A percentile compares a stretch with the other conserved stretches of the same genome.
Conservation (phyloP, 2,797 vertebrate genomes). For the Pelobates cultripes region DNA sequence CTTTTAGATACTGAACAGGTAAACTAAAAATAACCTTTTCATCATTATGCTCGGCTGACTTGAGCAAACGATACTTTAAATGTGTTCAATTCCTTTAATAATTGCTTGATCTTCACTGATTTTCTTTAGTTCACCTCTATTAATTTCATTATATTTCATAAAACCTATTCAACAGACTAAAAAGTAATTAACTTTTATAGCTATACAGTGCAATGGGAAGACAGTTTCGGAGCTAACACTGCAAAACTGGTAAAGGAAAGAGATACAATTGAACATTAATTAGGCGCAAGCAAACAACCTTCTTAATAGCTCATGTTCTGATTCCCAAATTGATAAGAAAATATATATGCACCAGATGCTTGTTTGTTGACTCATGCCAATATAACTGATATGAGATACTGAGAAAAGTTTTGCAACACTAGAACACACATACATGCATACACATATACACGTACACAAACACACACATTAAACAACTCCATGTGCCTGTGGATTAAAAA, state of each 20-base stretch:
- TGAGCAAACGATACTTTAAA: conserved; percentile 49
- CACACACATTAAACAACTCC: too few relatives aligned
- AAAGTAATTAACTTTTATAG: conserved; percentile 79
- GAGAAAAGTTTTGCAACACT: background rate
- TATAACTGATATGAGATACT: conserved; percentile 36
- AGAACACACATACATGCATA: background rate
- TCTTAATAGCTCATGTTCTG: conserved; percentile 78
- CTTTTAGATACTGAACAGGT: conserved; percentile 40
- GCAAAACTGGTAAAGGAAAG: conserved; percentile 72
- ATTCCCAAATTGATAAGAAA: conserved; percentile 79
- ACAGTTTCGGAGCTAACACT: conserved; percentile 66
- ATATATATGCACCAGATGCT: conserved; percentile 80
- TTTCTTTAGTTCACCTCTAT: conserved; percentile 58
- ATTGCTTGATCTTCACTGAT: conserved; percentile 56
- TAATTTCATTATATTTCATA: conserved; percentile 52
- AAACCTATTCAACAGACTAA: conserved; percentile 69
- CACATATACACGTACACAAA: background rate
- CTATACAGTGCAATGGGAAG: conserved; percentile 74
- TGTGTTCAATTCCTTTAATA: conserved; percentile 52
- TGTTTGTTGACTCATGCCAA: conserved; percentile 50
- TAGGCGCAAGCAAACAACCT: conserved; percentile 81
- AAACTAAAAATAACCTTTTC: conserved; percentile 47
- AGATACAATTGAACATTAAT: conserved; percentile 76
- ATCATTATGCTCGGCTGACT: conserved; percentile 50
- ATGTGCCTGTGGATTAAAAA: too few relatives aligned